Evolutionary conservation across 2,797 vertebrate species (phyloP).

Genomic region (Paguma larvata): DNA sequence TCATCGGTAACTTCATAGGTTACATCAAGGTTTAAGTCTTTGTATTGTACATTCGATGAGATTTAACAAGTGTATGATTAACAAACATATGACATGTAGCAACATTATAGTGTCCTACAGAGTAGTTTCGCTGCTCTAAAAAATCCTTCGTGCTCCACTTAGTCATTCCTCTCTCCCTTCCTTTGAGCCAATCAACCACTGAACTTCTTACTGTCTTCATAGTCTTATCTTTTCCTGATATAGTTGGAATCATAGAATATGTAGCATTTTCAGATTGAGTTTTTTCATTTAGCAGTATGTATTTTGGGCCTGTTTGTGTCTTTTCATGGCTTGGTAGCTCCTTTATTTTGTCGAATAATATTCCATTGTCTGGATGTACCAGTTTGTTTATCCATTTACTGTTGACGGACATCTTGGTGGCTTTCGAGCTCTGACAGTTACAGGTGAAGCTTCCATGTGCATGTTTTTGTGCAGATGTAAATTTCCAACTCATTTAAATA

Average conservation of each 20-base stretch:
- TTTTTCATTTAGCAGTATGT: neutral
- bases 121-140: neutral
- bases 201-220: neutral
- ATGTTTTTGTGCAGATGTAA: neutral
- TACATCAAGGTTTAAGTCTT: neutral
- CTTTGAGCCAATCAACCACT: neutral
- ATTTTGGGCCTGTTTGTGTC: neutral
- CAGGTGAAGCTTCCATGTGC: neutral
- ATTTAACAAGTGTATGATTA: neutral
- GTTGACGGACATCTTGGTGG: neutral
- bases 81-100: neutral
- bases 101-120: neutral
- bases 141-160: neutral
- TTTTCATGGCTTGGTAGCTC: neutral
- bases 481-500: constrained; percentile 11
- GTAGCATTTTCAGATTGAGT: neutral
- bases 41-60: neutral
- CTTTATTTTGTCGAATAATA: neutral
- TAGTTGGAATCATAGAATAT: neutral
- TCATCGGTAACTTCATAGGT: too few species aligned
- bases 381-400: neutral
- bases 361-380: neutral
- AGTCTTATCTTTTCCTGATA: neutral
- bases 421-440: neutral
- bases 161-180: neutral